Evolutionary conservation across 2,797 vertebrate species (phyloP).

Genomic region (Micromesistius poutassou): DNA sequence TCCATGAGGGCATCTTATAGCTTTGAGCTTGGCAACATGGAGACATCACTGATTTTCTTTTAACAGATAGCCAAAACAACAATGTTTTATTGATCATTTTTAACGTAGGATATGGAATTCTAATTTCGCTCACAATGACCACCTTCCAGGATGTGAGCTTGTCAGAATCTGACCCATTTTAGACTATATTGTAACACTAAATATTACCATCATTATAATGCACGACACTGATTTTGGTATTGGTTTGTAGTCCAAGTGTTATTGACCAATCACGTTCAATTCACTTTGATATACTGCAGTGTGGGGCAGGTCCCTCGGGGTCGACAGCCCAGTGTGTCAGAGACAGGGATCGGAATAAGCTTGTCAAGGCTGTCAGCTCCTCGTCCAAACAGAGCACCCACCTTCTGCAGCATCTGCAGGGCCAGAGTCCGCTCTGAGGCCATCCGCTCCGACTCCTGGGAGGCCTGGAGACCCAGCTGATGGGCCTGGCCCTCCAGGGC

Average conservation of each 20-base stretch:
- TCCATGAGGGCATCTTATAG: background rate
- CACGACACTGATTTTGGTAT: background rate
- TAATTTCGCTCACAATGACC: too few relatives aligned
- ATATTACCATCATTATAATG: background rate
- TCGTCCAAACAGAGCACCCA: conserved; percentile 42
- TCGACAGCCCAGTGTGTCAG: too few relatives aligned
- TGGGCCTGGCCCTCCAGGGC: conserved; percentile 86
- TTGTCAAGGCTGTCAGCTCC: too few relatives aligned
- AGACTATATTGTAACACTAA: background rate
- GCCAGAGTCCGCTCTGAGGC: conserved; percentile 75
- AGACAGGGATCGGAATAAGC: too few relatives aligned
- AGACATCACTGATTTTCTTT: background rate
- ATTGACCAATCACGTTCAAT: too few relatives aligned
- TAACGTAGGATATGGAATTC: background rate
- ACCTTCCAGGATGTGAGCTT: background rate
- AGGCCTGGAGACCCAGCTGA: conserved; percentile 84
- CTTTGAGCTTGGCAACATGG: background rate
- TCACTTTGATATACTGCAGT: background rate
- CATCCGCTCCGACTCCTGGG: conserved; percentile 86
- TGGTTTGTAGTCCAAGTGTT: too few relatives aligned
- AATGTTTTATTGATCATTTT: background rate
- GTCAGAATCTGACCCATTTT: background rate
- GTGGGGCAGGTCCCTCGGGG: background rate
- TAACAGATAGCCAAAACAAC: too few relatives aligned
- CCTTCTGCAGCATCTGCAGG: conserved; percentile 91